Percentiles rank a stretch among this genome's conserved stretches.
These are phyloP conservation scores for Pterocles orientalis DNA, from an alignment of 2,113 vertebrate genomes.

Conservation along the genomic window DNA sequence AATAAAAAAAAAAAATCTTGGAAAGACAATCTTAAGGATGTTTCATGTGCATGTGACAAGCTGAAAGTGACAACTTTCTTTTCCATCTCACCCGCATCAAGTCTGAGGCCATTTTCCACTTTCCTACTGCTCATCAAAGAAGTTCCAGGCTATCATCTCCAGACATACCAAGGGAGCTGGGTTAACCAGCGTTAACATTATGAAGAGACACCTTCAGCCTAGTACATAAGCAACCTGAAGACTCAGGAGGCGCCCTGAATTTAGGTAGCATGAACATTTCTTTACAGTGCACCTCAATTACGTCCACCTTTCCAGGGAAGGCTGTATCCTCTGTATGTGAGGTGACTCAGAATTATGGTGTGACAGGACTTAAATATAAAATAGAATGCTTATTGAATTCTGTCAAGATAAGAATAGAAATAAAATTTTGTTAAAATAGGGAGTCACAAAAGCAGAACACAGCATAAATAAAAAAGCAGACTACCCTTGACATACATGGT, in stretches of 20 bases:
- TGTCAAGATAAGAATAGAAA: not conserved
- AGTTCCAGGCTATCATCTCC: not conserved
- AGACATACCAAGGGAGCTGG: not conserved
- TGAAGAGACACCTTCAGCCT: not conserved
- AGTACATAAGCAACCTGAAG: not conserved
- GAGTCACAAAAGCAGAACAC: not conserved
- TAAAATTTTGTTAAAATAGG: not conserved
- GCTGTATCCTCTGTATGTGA: not conserved
- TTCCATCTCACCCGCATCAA: not conserved
- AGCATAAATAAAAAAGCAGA: not conserved
- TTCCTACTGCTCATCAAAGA: not conserved
- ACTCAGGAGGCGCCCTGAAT: not conserved
- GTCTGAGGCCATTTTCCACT: not conserved
- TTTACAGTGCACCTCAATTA: not conserved
- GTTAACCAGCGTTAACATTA: not conserved
- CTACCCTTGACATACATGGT: not conserved
- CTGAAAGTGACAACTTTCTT: not conserved
- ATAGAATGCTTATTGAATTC: not conserved
- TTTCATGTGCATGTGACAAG: not conserved
- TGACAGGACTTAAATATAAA: not conserved
- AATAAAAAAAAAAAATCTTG: not conserved
- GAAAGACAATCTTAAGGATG: not conserved
- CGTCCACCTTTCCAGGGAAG: not conserved
- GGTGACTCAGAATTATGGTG: not conserved
- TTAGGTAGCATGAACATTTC: not conserved